Base-by-base conservation (phyloP, 2,797 vertebrate genomes). In the Helarctos malayanus region DNA sequence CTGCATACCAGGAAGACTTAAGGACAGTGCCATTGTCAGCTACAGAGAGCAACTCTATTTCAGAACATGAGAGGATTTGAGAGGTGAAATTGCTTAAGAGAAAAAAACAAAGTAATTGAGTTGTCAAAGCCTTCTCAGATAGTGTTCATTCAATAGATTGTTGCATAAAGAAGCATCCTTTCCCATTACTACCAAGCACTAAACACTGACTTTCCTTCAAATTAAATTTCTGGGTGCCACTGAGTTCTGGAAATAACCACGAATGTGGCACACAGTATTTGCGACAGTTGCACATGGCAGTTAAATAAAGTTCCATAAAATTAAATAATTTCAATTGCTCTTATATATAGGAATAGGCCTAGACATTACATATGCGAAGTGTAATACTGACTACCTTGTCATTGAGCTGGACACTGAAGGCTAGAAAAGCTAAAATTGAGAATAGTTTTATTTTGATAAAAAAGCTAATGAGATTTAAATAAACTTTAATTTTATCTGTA, bases 71-170 rank as follows among this genome's bases (percentile, higher is more conserved):
- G 32, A 49, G 65, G 29, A 75, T 13, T 29, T 63, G n/a, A 90
- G 47, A 54, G 47, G 49, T 81, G 25, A 95, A 83, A 75, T 41
- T 84, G n/a, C 63, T 92, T 79, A 79, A 13, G 47, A 87, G 13
- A 92, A 94, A 76, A 76, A 92, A 59, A 23, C 47, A 88, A 96
- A 81, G n/a, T 86, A 84, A 71, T 65, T 63, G 56, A 71, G 56
- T 35, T 91, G 68, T 41, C 59, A 80, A 75, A 69, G 14, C 15
- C 25, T 68, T 76, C 54, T 29, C 56, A 91, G 61, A 81, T 29
- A 95, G n/a, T 61, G 86, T 56, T 71, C 65, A 35, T 86, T 81
- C 75, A 95, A 52, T 47, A 85, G 52, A 68, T 49, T 63, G 16
- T 73, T 69, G 52, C 35, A 75, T 29, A 89, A 81, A 59, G 52